Evolutionary conservation across 2,113 vertebrate species (phyloP), one percentile per base, ranked within the genome.

Genomic region (Thalassoma bifasciatum): DNA sequence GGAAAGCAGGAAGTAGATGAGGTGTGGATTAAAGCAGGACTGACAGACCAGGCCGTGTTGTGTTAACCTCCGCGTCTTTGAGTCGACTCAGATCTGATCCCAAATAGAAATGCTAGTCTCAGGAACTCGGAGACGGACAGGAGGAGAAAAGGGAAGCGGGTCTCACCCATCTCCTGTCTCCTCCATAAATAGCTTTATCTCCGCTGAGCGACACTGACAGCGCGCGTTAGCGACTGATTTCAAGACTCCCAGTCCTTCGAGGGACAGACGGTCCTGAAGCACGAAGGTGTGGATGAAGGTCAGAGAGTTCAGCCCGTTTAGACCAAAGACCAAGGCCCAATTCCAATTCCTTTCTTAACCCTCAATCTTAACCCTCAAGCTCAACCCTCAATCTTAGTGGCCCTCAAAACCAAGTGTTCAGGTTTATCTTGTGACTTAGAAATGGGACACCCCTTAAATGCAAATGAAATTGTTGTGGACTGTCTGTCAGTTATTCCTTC

Each of bases 131-230:
- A 47, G 34, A 60, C 34, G 30, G 58, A 69, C 58, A 17, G 63
- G 36, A 14, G 17, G 19, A 4, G 51, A 9, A 23, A 38, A 21
- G 49, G 21, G 24, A 51, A 46, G 40, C 5, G 1, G 47, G 38
- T 52, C 42, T 49, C 54, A 10, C 37, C 51, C 49, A 14, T 51
- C 81, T 54, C 38, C 38, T 46, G 70, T 75, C 70, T 44, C 7
- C 65, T 71, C 50, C 10, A 49, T 53, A 50, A 81, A 75, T 21
- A 54, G 66, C 65, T 83, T 70, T 64, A 83, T 82, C 80, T 67
- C 53, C 24, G 40, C 75, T 57, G 65, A 79, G 49, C 21, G 38
- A 77, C 24, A 37, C 67, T 82, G 89, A 85, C 81, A 82, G 61
- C 16, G 38, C 16, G 40, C 67, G 69, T 68, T 78, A 84, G 76